Evolutionary conservation across 2,888 invertebrate genomes (phyloP), one percentile per base, ranked within the genome.

Genomic region (Philereme transversata): DNA sequence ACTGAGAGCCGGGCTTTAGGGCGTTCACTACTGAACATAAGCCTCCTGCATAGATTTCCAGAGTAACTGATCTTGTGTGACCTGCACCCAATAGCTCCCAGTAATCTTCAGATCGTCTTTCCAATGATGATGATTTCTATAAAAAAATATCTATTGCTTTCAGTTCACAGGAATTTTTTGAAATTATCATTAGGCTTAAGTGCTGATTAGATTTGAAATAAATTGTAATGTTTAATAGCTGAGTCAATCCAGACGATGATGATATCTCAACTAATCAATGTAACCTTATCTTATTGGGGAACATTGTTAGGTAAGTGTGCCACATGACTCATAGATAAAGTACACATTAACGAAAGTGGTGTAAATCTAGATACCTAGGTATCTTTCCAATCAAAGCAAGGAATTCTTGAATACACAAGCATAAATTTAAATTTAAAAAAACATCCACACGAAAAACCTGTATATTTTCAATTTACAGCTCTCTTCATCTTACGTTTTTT

Each of bases 151-250:
- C 8, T 4, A 11, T 8, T 43, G 5, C 7, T 43, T 45, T 22
- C 22, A 22, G 22, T 45, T 56, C 50, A 8, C 34, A 45, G 40
- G 40, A 58, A 48, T 41, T 43, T 52, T 52, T 51, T 41, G 36
- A 52, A 58, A 58, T n/a, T n/a, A n/a, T 58, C 35, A 47, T 43
- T 48, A 35, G 47, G 52, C 57, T 41, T 49, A 49, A 11, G 44
- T 47, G 38, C 52, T 61, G 52, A 61, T 61, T 50, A 49, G 49
- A 53, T 57, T 61, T 36, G 45, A 53, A 57, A 55, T 59, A 41
- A 46, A 55, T 47, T 60, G 43, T 43, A 53, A 46, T 34, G 10
- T 50, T 62, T 50, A 49, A 49, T 44, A 9, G 41, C 7, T 22
- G 45, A 50, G 40, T 52, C 49, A 48, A 51, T 44, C 6, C 36